These are phyloP conservation scores for Acanthurus tractus DNA, from an alignment of 2,797 vertebrate species.

Conservation along the genomic window DNA sequence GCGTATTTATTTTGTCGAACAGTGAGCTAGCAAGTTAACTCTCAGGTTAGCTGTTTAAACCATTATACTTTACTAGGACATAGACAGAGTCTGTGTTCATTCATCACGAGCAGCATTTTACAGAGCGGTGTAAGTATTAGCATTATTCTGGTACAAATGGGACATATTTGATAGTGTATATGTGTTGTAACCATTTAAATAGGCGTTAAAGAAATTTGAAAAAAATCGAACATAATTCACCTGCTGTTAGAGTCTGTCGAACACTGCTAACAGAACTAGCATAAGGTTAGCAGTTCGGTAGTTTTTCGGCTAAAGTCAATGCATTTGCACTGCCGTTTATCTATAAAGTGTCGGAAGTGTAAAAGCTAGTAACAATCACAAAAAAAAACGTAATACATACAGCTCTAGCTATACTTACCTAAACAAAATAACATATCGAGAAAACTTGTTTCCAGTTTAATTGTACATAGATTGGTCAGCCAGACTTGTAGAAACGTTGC, in stretches of 20 bases:
- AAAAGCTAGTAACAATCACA: no score
- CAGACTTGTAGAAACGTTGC: no score
- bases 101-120: constrained; percentile 14
- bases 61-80: constrained; percentile 4
- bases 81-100: constrained; percentile 55
- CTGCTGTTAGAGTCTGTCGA: background rate
- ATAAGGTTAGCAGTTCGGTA: background rate
- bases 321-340: background rate
- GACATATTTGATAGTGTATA: accelerated
- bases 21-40: background rate
- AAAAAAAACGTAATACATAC: background rate
- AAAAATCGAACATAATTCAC: background rate
- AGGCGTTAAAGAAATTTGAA: background rate
- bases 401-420: background rate
- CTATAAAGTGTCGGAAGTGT: background rate
- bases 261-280: background rate
- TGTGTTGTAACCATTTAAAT: background rate
- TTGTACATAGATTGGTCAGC: no score
- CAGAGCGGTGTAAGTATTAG: background rate
- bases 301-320: background rate
- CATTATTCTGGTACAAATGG: background rate
- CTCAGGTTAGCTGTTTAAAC: background rate
- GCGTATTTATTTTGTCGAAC: background rate
- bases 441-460: background rate
- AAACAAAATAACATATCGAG: background rate